Base-by-base conservation (phyloP, 2,888 invertebrate species). In the Microdon myrmicae region DNA sequence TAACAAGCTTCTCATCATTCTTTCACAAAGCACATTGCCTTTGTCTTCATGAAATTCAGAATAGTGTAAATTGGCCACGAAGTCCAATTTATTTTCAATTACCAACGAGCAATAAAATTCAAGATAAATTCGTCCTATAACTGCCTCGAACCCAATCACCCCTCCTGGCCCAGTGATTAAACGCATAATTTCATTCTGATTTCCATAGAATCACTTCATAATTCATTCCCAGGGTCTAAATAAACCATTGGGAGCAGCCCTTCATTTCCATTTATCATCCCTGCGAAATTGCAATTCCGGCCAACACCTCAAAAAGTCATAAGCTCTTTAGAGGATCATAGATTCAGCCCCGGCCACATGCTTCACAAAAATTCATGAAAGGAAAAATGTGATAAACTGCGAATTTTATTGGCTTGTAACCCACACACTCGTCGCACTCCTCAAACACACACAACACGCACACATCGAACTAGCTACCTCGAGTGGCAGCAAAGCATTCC, bases 301-400 rank as follows among this genome's bases (percentile, higher is more conserved):
- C n/a, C 28, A 51, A 43, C 34, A 53, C 34, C 31, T 55, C 48
- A 39, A 44, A 49, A 41, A 54, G 47, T 43, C 64, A 49, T 51
- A 51, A 55, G 41, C 16, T 17, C 17, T 20, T 20, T 23, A 23
- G 19, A 5, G 28, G 14, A 7, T 20, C 7, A 12, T n/a, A 23
- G 3, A 28, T 10, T 9, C 9, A 19, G 23, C 16, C 12, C 26
- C 7, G 9, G 7, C 20, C 9, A 32, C 34, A n/a, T n/a, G n/a
- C n/a, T n/a, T n/a, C n/a, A 23, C 9, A 55, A 39, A 44, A 49
- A 51, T 56, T 56, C 59, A 54, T 34, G 38, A 54, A 54, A 54
- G 48, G n/a, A n/a, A 26, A 64, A 64, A 38, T 34, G 43, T 47
- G 58, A 58, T 64, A 64, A 64, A 64, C 45, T 56, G 37, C 51